These are phyloP conservation scores for Porites evermanni DNA, from an alignment of 92 coral and sea anemone species.

Conservation along the genomic window DNA sequence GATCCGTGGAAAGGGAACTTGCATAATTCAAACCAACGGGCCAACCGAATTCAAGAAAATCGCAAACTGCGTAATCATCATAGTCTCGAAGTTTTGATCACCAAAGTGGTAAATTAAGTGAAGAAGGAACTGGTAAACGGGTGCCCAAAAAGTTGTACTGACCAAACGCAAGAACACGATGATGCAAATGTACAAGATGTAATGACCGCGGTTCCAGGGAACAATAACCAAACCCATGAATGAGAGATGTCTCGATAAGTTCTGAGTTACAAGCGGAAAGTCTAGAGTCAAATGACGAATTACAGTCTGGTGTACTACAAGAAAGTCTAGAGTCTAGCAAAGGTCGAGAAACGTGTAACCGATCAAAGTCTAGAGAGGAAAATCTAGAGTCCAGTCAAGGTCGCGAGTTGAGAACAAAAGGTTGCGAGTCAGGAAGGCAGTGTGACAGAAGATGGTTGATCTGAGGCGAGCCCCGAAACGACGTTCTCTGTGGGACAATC, in stretches of 20 bases:
- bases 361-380: too few relatives aligned
- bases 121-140: conserved; percentile 30
- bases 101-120: conserved; percentile 32
- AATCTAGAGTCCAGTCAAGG: background rate
- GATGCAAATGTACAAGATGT: background rate
- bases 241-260: background rate
- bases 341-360: too few relatives aligned
- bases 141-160: conserved; percentile 7
- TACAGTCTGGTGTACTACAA: background rate
- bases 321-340: background rate
- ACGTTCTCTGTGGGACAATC: conserved; percentile 13
- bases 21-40: conserved; percentile 10
- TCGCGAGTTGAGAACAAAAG: background rate
- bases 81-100: conserved; percentile 14
- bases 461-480: background rate
- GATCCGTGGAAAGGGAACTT: conserved; percentile 9
- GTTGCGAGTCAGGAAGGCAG: background rate
- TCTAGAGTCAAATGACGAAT: background rate
- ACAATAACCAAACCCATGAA: background rate
- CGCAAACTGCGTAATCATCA: conserved; percentile 24
- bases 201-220: background rate
- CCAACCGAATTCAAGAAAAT: conserved; percentile 34
- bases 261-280: background rate
- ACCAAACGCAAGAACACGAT: background rate
- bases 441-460: background rate